Percentiles rank a stretch among this genome's conserved stretches.
Evolutionary conservation across 2,113 vertebrate species (phyloP).

Genomic region (Sphyrna mokarran): DNA sequence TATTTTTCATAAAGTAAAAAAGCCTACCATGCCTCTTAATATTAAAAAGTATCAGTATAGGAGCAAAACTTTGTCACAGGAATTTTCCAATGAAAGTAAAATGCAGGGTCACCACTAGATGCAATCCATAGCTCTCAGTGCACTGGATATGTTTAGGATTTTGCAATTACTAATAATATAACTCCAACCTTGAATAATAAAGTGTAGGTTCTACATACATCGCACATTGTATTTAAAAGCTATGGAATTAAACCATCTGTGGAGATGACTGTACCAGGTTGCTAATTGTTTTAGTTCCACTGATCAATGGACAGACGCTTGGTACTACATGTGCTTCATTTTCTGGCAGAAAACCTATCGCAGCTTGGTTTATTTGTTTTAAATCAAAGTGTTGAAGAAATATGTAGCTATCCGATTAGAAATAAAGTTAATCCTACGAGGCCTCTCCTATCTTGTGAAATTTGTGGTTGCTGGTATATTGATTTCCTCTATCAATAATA

Average conservation of each 20-base stretch:
- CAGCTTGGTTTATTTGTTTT: background rate
- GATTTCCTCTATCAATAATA: conserved; percentile 46
- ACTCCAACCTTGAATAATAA: background rate
- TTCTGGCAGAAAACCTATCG: no score
- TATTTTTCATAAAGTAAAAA: background rate
- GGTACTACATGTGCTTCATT: background rate
- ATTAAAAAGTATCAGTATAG: background rate
- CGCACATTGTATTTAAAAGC: background rate
- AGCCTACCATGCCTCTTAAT: background rate
- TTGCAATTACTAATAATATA: background rate
- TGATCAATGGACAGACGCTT: background rate
- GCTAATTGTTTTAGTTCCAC: background rate
- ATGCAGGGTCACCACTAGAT: background rate
- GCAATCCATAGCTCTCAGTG: background rate
- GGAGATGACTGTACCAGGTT: background rate
- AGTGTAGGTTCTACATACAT: background rate
- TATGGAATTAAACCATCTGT: background rate
- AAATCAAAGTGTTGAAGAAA: conserved; percentile 24
- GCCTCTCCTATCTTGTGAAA: conserved; percentile 22
- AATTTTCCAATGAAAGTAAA: background rate
- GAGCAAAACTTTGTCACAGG: background rate
- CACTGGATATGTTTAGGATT: background rate
- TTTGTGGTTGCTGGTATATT: conserved; percentile 41
- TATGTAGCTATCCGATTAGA: conserved; percentile 14
- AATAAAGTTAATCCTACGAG: conserved; percentile 2